Percentiles rank a stretch among this genome's conserved stretches.
These are phyloP conservation scores for Magallana ariakensis DNA, from an alignment of 1,140 invertebrate genomes.

Conservation along the genomic window DNA sequence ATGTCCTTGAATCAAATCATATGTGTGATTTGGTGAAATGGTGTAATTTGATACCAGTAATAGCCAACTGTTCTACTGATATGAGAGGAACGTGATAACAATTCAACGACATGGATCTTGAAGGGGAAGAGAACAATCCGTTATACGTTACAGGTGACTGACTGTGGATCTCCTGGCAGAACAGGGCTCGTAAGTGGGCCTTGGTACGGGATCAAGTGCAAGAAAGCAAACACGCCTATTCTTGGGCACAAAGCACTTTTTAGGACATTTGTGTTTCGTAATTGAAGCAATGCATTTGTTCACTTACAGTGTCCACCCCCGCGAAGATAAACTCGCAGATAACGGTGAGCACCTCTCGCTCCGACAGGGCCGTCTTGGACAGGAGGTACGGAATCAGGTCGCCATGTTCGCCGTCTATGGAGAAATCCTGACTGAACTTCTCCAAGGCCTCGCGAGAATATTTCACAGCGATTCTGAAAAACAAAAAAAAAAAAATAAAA, in stretches of 20 bases:
- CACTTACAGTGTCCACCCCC: slow-evolving; percentile 67
- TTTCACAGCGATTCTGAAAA: slow-evolving; percentile 58
- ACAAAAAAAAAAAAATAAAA: not conserved
- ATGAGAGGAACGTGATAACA: too few relatives aligned
- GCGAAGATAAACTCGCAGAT: slow-evolving; percentile 66
- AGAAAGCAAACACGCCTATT: too few relatives aligned
- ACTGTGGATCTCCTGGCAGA: too few relatives aligned
- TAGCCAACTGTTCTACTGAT: too few relatives aligned
- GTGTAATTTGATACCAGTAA: too few relatives aligned
- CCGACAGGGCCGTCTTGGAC: slow-evolving; percentile 55
- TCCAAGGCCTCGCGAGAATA: slow-evolving; percentile 50
- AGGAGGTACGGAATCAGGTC: slow-evolving; percentile 63
- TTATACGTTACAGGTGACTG: too few relatives aligned
- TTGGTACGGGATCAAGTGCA: too few relatives aligned
- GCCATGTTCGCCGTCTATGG: slow-evolving; percentile 53
- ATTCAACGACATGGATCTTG: too few relatives aligned
- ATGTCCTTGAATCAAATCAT: too few relatives aligned
- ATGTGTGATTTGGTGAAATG: too few relatives aligned
- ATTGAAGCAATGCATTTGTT: not conserved
- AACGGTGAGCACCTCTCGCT: slow-evolving; percentile 57
- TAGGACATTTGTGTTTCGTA: not conserved
- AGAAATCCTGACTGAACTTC: slow-evolving; percentile 5
- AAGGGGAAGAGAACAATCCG: too few relatives aligned
- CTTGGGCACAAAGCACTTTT: not conserved
- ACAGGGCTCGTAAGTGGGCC: too few relatives aligned